Evolutionary conservation across 2,113 vertebrate genomes (phyloP).

Genomic region (Motacilla tschutschensis): DNA sequence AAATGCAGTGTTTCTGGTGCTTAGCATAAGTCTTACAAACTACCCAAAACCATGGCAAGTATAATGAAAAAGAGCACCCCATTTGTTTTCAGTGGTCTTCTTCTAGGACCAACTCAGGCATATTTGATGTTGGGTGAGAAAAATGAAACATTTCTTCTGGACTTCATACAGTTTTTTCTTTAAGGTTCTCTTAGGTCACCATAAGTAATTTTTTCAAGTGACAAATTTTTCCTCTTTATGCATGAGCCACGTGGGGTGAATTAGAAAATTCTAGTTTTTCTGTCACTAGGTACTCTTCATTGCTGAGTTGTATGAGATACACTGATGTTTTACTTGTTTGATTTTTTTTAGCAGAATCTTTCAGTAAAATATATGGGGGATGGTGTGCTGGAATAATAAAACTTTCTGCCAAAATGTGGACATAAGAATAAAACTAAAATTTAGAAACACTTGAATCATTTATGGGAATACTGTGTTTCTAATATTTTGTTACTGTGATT

Average conservation of each 20-base stretch:
- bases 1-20: neutral
- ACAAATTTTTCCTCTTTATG: neutral
- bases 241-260: neutral
- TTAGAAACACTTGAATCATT: neutral
- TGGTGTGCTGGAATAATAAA: neutral
- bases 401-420: neutral
- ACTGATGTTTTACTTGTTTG: neutral
- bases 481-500: neutral
- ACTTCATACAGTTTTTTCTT: neutral
- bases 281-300: neutral
- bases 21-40: neutral
- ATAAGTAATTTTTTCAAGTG: neutral
- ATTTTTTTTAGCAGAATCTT: neutral
- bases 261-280: neutral
- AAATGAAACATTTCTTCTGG: neutral
- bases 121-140: neutral
- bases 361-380: neutral
- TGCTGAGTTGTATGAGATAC: neutral
- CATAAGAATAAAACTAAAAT: neutral
- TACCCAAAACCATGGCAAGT: neutral
- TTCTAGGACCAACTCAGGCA: neutral
- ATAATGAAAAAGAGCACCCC: neutral
- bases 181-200: neutral
- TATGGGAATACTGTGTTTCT: neutral
- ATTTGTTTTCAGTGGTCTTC: neutral